phyloP scores from a whole-genome alignment of 2,888 invertebrate genomes.

The Venusia cambrica region DNA sequence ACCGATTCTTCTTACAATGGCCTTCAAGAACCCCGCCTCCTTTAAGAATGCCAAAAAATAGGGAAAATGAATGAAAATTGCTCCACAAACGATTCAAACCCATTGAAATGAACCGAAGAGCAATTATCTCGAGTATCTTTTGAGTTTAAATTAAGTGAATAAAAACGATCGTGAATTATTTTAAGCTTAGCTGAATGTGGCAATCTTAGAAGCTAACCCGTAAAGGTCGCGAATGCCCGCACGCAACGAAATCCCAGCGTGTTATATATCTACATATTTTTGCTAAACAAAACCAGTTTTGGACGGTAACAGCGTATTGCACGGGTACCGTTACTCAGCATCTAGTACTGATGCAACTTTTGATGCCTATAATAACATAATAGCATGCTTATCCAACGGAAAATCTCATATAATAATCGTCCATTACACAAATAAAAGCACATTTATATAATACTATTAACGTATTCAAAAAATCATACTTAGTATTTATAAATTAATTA shows the following conservation, averaged over 20 bases:
- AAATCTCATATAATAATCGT: conserved; percentile 34
- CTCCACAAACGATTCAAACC: conserved; percentile 57
- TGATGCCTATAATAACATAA: conserved; percentile 76
- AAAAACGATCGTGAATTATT: conserved; percentile 45
- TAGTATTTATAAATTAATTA: no score
- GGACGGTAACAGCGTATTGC: conserved; percentile 56
- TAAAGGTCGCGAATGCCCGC: conserved; percentile 64
- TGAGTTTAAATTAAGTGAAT: conserved; percentile 81
- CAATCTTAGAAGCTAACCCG: conserved; percentile 49
- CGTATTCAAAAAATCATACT: no score
- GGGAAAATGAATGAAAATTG: conserved; percentile 71
- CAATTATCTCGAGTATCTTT: conserved; percentile 80
- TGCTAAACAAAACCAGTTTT: conserved; percentile 70
- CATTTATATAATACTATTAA: no score
- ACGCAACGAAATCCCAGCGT: conserved; percentile 47
- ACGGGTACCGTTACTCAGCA: conserved; percentile 66
- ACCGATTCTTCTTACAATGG: conserved; percentile 76
- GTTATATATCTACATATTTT: conserved; percentile 51
- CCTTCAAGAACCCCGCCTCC: conserved; percentile 39
- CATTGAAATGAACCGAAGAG: conserved; percentile 44
- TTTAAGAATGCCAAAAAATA: conserved; percentile 72
- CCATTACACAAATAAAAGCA: no score
- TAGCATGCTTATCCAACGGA: conserved; percentile 54
- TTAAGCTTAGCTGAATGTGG: conserved; percentile 21
- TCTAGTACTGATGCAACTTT: conserved; percentile 69